Evolutionary conservation across 2,797 vertebrate genomes (phyloP).

Genomic region (Nannoperca obscura): DNA sequence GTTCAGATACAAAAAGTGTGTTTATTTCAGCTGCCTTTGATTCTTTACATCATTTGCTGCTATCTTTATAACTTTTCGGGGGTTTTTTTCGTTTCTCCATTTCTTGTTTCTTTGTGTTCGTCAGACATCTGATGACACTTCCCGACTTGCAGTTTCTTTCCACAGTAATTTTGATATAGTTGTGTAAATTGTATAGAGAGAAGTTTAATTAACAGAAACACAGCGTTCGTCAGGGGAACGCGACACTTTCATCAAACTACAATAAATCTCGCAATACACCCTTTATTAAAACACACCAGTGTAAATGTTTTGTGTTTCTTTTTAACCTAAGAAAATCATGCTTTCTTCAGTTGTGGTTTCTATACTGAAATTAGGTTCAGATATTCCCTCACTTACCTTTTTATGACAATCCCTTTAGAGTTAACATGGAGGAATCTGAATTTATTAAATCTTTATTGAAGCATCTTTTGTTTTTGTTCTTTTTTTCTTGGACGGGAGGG

Average conservation of each 20-base stretch:
- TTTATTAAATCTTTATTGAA: slow-evolving; percentile 24
- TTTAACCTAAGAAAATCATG: slow-evolving; percentile 31
- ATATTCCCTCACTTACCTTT: slow-evolving; percentile 23
- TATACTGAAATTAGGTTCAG: slow-evolving; percentile 30
- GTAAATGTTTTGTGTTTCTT: slow-evolving; percentile 44
- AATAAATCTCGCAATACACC: slow-evolving; percentile 64
- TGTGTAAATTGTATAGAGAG: slow-evolving; percentile 61
- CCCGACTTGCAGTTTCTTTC: slow-evolving; percentile 31
- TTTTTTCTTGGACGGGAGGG: slow-evolving; percentile 42
- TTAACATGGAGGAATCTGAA: slow-evolving; percentile 41
- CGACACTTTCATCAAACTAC: slow-evolving; percentile 34
- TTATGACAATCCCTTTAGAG: slow-evolving; percentile 60
- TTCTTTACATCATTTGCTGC: slow-evolving; percentile 81
- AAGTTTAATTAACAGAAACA: slow-evolving; percentile 43
- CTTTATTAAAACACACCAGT: slow-evolving; percentile 63
- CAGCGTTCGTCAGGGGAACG: slow-evolving; percentile 32
- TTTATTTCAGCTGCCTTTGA: slow-evolving; percentile 78
- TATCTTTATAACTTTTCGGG: slow-evolving; percentile 61
- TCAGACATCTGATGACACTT: slow-evolving; percentile 53
- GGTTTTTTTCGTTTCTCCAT: neutral
- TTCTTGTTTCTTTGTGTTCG: slow-evolving; percentile 10
- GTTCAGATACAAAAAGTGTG: slow-evolving; percentile 55
- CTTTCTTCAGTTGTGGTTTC: slow-evolving; percentile 17
- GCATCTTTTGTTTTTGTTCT: slow-evolving; percentile 19
- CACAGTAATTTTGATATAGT: slow-evolving; percentile 34